These are phyloP conservation scores for Tichodroma muraria DNA, from an alignment of 2,113 vertebrate genomes.

Conservation along the genomic window DNA sequence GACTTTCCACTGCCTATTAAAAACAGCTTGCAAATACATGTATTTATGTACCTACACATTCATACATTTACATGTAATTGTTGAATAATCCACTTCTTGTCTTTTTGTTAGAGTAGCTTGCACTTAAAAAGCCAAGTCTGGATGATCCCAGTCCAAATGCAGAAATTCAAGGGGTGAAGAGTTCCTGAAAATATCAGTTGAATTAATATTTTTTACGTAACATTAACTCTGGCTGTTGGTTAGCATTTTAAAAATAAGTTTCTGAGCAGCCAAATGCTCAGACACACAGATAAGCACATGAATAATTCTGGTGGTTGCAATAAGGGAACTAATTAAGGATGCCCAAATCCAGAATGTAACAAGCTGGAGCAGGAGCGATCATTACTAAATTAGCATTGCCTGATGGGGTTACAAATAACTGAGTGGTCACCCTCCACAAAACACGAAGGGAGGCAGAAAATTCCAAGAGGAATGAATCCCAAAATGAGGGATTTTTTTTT, in stretches of 20 bases:
- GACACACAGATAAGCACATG: background rate
- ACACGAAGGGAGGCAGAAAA: background rate
- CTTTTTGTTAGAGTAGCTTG: background rate
- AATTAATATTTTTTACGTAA: background rate
- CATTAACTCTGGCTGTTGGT: background rate
- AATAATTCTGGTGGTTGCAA: background rate
- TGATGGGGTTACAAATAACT: background rate
- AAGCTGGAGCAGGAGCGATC: background rate
- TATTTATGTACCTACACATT: background rate
- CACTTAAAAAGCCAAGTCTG: background rate
- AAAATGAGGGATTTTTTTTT: background rate
- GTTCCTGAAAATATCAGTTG: background rate
- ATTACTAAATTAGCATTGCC: background rate
- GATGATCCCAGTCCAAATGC: background rate
- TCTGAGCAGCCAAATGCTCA: background rate
- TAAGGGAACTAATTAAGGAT: background rate
- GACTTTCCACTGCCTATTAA: background rate
- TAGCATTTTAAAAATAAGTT: background rate
- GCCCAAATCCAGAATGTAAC: background rate
- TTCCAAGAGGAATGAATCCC: background rate
- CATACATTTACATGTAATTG: background rate
- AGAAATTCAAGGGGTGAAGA: background rate
- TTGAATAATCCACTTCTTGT: background rate
- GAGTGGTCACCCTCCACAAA: background rate
- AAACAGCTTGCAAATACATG: background rate